Conservation (phyloP, 1,140 invertebrate genomes). For the Cyclargus thomasi region DNA sequence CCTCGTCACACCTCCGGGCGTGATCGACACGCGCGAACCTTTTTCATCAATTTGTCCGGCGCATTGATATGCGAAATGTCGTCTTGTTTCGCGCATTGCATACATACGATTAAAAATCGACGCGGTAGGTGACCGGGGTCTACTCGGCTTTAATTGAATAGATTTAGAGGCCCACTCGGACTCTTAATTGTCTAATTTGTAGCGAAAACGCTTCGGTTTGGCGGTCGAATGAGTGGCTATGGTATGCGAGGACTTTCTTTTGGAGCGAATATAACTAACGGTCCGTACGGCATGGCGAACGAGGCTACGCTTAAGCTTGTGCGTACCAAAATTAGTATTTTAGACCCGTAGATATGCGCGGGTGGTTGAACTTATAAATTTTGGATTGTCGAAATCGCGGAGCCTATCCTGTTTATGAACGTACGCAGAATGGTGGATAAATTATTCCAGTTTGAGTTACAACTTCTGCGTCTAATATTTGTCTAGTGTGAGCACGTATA, state of each 20-base stretch:
- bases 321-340: slow-evolving; percentile 19
- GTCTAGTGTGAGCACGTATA: background rate
- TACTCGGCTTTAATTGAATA: slow-evolving; percentile 70
- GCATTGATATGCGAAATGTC: slow-evolving; percentile 71
- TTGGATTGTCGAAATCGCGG: background rate
- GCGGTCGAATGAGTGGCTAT: slow-evolving; percentile 64
- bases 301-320: slow-evolving; percentile 35
- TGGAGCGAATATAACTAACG: slow-evolving; percentile 57
- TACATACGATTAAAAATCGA: slow-evolving; percentile 72
- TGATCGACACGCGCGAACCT: slow-evolving; percentile 52
- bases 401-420: background rate
- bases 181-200: slow-evolving; percentile 74
- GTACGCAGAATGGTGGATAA: background rate
- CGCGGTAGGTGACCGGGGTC: slow-evolving; percentile 66
- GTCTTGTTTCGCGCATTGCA: slow-evolving; percentile 57
- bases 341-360: background rate
- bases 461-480: background rate
- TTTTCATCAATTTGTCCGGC: slow-evolving; percentile 62
- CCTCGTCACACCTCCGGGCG: slow-evolving; percentile 35
- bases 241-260: slow-evolving; percentile 72
- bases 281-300: slow-evolving; percentile 55
- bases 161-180: slow-evolving; percentile 57
- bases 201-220: slow-evolving; percentile 67
- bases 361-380: slow-evolving; percentile 2
- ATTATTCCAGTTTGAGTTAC: background rate